phyloP scores from a whole-genome alignment of 2,888 invertebrate genomes.

The Hypolimnas misippus region DNA sequence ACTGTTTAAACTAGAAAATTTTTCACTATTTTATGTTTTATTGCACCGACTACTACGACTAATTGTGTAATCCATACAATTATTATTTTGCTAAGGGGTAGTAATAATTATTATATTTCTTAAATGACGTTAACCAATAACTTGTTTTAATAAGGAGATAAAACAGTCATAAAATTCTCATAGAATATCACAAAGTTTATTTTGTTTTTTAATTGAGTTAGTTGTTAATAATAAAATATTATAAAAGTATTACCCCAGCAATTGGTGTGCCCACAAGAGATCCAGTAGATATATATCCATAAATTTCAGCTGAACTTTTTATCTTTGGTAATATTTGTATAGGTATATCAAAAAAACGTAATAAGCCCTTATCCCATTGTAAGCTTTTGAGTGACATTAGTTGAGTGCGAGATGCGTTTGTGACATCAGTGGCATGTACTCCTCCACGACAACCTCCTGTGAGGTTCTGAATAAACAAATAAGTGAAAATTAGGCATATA shows the following conservation, averaged over 20 bases:
- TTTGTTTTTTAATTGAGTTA: too few species aligned
- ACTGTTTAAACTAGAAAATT: too few species aligned
- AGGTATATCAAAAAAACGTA: constrained; percentile 95
- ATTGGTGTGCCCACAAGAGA: constrained; percentile 92
- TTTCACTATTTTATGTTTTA: too few species aligned
- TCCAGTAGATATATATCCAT: constrained; percentile 90
- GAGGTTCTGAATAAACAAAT: constrained; percentile 73
- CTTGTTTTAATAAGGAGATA: too few species aligned
- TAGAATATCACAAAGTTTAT: too few species aligned
- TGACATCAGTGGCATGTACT: constrained; percentile 96
- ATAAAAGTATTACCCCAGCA: constrained; percentile 94
- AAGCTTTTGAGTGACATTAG: constrained; percentile 96
- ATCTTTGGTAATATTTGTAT: constrained; percentile 93
- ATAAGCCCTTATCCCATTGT: constrained; percentile 94
- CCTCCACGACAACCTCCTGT: constrained; percentile 83
- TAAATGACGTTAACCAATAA: too few species aligned
- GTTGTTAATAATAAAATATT: too few species aligned
- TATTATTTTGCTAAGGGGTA: too few species aligned
- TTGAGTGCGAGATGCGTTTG: constrained; percentile 98
- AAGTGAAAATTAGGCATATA: background rate
- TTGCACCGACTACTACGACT: too few species aligned
- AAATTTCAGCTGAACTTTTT: constrained; percentile 95
- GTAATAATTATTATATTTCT: too few species aligned
- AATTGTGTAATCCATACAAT: too few species aligned
- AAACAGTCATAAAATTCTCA: too few species aligned